phyloP scores from a whole-genome alignment of 2,797 vertebrate genomes.

The Catharus ustulatus region DNA sequence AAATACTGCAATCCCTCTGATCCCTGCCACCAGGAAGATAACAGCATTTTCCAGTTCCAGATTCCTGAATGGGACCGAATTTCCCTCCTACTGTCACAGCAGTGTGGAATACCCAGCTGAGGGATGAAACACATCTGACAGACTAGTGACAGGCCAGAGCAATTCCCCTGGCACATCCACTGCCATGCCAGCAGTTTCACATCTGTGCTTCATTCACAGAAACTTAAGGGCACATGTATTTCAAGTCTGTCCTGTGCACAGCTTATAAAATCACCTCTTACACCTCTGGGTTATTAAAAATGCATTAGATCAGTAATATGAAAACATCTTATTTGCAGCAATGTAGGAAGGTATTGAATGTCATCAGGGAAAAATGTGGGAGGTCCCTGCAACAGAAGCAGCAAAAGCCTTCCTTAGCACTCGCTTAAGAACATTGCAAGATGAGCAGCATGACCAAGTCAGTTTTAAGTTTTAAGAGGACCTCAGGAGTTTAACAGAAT shows the following conservation, averaged over 20 bases:
- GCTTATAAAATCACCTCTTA: neutral
- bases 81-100: neutral
- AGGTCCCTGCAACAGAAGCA: neutral
- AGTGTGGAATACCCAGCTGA: neutral
- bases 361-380: neutral
- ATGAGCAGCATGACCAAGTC: neutral
- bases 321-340: neutral
- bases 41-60: neutral
- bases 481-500: neutral
- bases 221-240: accelerated
- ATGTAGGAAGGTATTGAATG: neutral
- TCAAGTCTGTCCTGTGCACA: neutral
- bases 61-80: neutral
- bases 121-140: neutral
- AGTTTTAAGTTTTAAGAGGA: neutral
- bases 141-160: neutral
- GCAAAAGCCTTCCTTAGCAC: neutral
- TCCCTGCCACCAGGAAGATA: neutral
- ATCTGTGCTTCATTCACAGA: neutral
- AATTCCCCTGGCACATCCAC: neutral
- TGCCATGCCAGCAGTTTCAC: neutral
- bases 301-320: neutral
- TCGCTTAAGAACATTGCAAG: neutral
- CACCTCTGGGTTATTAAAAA: neutral
- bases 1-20: neutral